Conservation (phyloP, 2,113 vertebrate genomes). For the Saccopteryx leptura region DNA sequence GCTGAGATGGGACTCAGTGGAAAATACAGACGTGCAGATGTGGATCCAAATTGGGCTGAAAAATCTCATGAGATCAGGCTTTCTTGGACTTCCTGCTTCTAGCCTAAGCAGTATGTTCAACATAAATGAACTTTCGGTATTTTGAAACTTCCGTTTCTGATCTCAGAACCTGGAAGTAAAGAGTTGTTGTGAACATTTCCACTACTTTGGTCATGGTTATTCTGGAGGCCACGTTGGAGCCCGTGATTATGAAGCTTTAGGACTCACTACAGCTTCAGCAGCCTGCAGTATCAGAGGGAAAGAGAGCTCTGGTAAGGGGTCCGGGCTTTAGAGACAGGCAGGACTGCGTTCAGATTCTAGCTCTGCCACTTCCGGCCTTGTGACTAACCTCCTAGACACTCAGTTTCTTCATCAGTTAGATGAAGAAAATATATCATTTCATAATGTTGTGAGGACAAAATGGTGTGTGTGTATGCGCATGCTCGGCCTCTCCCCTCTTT, state of each 20-base stretch:
- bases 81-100: conserved; percentile 86
- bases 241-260: conserved; percentile 24
- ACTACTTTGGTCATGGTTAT: conserved; percentile 74
- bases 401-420: conserved; percentile 52
- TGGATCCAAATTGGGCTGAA: conserved; percentile 83
- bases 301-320: background rate
- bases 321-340: background rate
- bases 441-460: background rate
- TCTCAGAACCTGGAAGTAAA: conserved; percentile 86
- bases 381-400: conserved; percentile 18
- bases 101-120: conserved; percentile 79
- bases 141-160: conserved; percentile 87
- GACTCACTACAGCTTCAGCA: background rate
- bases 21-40: conserved; percentile 85
- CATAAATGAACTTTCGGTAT: conserved; percentile 86
- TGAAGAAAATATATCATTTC: conserved; percentile 51
- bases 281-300: background rate
- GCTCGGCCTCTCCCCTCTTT: background rate
- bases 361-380: conserved; percentile 29
- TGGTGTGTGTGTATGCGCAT: background rate
- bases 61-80: conserved; percentile 86
- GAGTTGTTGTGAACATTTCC: conserved; percentile 80
- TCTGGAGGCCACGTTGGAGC: conserved; percentile 56
- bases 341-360: background rate
- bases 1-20: conserved; percentile 78